These are phyloP conservation scores for Acyrthosiphon pisum DNA, from an alignment of 1,140 invertebrate species.

Conservation along the genomic window DNA sequence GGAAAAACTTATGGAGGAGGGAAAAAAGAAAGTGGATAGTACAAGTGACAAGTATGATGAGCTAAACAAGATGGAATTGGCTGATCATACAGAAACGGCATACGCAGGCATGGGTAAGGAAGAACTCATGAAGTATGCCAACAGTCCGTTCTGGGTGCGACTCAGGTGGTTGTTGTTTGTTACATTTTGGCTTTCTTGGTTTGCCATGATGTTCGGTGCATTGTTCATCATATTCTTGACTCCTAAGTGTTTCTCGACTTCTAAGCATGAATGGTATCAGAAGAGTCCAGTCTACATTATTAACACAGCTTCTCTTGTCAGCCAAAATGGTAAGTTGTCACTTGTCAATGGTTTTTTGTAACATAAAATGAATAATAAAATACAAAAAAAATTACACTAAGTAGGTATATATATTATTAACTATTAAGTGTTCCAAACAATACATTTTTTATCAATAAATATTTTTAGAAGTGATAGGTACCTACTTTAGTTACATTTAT, in stretches of 20 bases:
- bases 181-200: constrained; percentile 85
- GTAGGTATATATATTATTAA: no score
- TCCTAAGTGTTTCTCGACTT: constrained; percentile 79
- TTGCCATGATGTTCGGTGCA: constrained; percentile 83
- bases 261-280: constrained; percentile 74
- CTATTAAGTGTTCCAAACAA: no score
- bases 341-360: neutral
- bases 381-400: neutral
- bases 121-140: constrained; percentile 89
- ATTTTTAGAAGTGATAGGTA: no score
- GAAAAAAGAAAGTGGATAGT: neutral
- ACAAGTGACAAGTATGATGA: constrained; percentile 30
- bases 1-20: constrained; percentile 49
- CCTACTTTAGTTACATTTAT: no score
- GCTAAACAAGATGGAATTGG: constrained; percentile 33
- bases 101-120: constrained; percentile 87
- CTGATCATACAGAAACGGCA: constrained; percentile 67
- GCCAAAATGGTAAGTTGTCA: neutral
- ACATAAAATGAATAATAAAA: neutral
- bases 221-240: constrained; percentile 82
- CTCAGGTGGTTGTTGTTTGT: constrained; percentile 85
- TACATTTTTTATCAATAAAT: no score
- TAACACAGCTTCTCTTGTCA: constrained; percentile 59
- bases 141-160: constrained; percentile 90
- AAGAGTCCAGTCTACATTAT: constrained; percentile 71